Evolutionary conservation across 2,113 vertebrate genomes (phyloP).

Genomic region (Puma concolor): DNA sequence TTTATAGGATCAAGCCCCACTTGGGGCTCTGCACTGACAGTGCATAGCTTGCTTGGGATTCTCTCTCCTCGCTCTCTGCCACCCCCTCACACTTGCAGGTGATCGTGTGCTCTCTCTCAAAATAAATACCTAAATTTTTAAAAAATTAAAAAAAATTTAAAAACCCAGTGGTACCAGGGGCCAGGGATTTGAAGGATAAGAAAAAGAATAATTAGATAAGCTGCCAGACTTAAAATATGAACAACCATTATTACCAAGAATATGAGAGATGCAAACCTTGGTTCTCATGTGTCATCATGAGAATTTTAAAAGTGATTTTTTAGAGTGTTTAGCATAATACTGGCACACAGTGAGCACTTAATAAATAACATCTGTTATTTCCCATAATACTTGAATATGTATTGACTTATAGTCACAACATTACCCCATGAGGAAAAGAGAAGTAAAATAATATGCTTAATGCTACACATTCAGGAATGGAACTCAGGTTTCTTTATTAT

Average conservation of each 20-base stretch:
- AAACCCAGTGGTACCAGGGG: too few species aligned
- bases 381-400: not conserved
- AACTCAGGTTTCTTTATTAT: not conserved
- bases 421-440: not conserved
- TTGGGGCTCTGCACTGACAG: too few species aligned
- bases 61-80: too few species aligned
- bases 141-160: too few species aligned
- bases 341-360: not conserved
- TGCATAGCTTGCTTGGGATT: too few species aligned
- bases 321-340: not conserved
- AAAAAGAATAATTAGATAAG: conserved; percentile 34
- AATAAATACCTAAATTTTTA: too few species aligned
- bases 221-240: not conserved
- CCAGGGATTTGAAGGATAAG: not conserved
- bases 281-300: not conserved
- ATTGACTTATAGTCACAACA: not conserved
- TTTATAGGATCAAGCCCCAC: too few species aligned
- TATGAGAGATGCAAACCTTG: not conserved
- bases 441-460: not conserved
- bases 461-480: not conserved
- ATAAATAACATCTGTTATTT: not conserved
- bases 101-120: too few species aligned
- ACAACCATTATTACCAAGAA: not conserved
- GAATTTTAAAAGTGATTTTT: not conserved
- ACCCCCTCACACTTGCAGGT: too few species aligned